These are phyloP conservation scores for Reticulitermes speratus DNA, from an alignment of 1,140 invertebrate genomes.

Conservation along the genomic window DNA sequence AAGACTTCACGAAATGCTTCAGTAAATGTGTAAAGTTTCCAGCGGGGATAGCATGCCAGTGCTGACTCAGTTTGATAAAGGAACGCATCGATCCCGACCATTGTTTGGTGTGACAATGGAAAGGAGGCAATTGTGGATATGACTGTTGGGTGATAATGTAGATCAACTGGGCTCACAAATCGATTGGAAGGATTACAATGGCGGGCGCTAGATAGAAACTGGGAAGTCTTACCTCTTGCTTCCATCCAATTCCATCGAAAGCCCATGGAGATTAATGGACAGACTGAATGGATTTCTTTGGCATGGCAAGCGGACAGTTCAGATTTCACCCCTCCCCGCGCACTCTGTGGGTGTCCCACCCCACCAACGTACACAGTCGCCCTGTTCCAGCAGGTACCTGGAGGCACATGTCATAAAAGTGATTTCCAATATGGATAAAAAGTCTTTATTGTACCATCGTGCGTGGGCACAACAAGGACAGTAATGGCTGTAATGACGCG, in stretches of 20 bases:
- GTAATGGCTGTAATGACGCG: not conserved
- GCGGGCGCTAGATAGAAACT: not conserved
- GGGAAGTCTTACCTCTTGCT: not conserved
- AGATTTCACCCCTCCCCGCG: not conserved
- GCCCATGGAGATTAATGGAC: slow-evolving; percentile 9
- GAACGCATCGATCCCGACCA: not conserved
- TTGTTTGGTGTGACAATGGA: slow-evolving; percentile 5
- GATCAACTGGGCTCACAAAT: slow-evolving; percentile 6
- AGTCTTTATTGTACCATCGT: not conserved
- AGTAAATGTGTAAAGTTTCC: slow-evolving; percentile 2
- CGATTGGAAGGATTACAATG: slow-evolving; percentile 10
- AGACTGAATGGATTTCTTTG: not conserved
- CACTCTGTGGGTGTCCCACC: not conserved
- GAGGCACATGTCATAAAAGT: not conserved
- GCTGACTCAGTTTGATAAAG: slow-evolving; percentile 14
- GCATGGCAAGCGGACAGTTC: not conserved
- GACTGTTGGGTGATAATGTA: slow-evolving; percentile 2
- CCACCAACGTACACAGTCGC: not conserved
- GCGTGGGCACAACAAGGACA: not conserved
- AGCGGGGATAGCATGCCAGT: not conserved
- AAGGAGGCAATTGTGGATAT: slow-evolving; percentile 6
- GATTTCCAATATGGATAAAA: not conserved
- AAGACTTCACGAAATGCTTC: slow-evolving; percentile 1
- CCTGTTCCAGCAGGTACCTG: slow-evolving; percentile 4
- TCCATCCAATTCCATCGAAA: slow-evolving; percentile 1